Percentiles rank a stretch among this genome's conserved stretches.
Evolutionary conservation across 2,113 vertebrate species (phyloP).

Genomic region (Petrocephalus zakoni): DNA sequence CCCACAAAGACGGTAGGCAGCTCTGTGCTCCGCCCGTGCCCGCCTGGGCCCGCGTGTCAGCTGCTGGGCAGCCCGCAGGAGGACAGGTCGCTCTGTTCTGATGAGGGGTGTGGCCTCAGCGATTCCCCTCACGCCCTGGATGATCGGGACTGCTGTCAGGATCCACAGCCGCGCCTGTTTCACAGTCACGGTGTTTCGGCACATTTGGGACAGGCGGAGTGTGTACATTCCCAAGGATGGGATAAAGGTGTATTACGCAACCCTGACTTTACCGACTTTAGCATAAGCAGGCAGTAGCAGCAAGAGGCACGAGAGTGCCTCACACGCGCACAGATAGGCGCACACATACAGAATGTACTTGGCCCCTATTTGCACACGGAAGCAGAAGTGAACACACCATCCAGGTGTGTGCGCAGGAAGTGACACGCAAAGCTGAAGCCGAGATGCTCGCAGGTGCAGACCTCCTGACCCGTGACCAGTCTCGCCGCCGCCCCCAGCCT

Average conservation of each 20-base stretch:
- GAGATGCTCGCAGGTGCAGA: not conserved
- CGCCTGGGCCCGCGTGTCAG: not conserved
- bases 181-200: constrained; percentile 6
- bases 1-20: not conserved
- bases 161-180: constrained; percentile 15
- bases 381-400: not conserved
- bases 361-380: not conserved
- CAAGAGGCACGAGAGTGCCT: constrained; percentile 1
- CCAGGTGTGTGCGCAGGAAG: not conserved
- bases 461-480: not conserved
- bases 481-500: not conserved
- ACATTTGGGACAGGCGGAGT: not conserved
- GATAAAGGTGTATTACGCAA: not conserved
- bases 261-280: not conserved
- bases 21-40: not conserved
- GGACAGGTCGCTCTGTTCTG: not conserved
- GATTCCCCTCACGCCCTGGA: not conserved
- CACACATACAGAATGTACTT: not conserved
- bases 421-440: not conserved
- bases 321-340: constrained; percentile 29
- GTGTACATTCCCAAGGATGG: constrained; percentile 8
- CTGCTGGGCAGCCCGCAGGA: not conserved
- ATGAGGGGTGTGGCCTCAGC: not conserved
- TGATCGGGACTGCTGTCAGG: not conserved
- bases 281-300: not conserved